Conservation (phyloP, 2,888 invertebrate genomes). For the Agrochola macilenta region DNA sequence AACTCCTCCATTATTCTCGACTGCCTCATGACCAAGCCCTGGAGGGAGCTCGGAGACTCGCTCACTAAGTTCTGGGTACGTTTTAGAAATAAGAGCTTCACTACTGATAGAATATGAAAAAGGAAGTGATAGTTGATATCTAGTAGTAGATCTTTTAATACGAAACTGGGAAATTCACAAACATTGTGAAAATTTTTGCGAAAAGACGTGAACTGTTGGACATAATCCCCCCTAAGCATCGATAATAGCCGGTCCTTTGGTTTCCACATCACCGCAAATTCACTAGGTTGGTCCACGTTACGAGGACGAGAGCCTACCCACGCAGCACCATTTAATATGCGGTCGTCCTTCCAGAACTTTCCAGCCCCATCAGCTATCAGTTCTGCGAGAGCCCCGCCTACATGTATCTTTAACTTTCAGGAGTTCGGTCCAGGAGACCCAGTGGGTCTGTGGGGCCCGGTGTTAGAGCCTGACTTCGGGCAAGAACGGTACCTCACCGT, state of each 20-base stretch:
- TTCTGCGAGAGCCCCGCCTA: not conserved
- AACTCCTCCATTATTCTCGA: slow-evolving; percentile 89
- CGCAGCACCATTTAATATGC: not conserved
- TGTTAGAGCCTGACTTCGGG: slow-evolving; percentile 92
- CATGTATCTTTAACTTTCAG: slow-evolving; percentile 71
- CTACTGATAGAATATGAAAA: not conserved
- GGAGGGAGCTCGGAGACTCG: slow-evolving; percentile 88
- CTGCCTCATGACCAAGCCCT: slow-evolving; percentile 90
- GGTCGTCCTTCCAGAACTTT: not conserved
- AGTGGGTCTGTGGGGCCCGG: slow-evolving; percentile 91
- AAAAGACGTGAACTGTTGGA: not conserved
- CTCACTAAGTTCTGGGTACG: slow-evolving; percentile 86
- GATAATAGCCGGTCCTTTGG: not conserved
- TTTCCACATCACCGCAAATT: not conserved
- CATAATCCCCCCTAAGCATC: not conserved
- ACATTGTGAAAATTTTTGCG: not conserved
- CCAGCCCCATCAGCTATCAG: not conserved
- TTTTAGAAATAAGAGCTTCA: not conserved
- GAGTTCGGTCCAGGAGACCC: slow-evolving; percentile 89
- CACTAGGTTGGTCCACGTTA: no score
- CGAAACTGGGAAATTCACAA: not conserved
- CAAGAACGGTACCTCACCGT: slow-evolving; percentile 92
- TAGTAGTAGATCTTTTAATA: not conserved
- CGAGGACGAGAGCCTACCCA: not conserved
- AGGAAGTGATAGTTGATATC: not conserved